phyloP scores from a whole-genome alignment of 2,888 invertebrate species.

The Pseudoips prasinana region DNA sequence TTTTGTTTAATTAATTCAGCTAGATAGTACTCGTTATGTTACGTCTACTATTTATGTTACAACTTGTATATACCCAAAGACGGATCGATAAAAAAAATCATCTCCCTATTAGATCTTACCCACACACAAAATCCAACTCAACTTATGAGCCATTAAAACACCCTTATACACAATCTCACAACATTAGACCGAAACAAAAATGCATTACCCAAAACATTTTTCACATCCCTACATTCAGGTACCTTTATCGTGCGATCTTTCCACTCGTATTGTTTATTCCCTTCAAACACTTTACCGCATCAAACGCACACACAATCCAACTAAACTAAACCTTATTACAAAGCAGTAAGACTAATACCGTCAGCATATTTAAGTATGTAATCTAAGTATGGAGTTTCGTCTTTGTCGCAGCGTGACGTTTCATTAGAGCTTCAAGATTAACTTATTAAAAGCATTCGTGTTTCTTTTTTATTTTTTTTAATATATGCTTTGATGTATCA shows the following conservation, averaged over 20 bases:
- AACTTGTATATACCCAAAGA: too few species aligned
- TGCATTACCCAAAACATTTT: slow-evolving; percentile 23
- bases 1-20: too few species aligned
- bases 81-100: too few species aligned
- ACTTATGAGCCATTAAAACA: slow-evolving; percentile 1
- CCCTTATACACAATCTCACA: slow-evolving; percentile 5
- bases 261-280: slow-evolving; percentile 54
- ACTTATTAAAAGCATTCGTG: slow-evolving; percentile 58
- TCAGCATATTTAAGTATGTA: slow-evolving; percentile 16
- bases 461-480: slow-evolving; percentile 30
- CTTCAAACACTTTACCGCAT: slow-evolving; percentile 38
- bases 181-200: slow-evolving; percentile 9
- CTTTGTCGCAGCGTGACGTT: slow-evolving; percentile 61
- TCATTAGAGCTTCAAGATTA: slow-evolving; percentile 67
- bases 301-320: slow-evolving; percentile 3
- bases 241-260: slow-evolving; percentile 66
- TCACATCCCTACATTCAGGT: slow-evolving; percentile 55
- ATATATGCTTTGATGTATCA: slow-evolving; percentile 30
- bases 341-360: not conserved
- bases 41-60: too few species aligned
- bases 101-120: too few species aligned
- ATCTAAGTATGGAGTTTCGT: slow-evolving; percentile 32
- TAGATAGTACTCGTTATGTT: too few species aligned
- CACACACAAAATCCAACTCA: not conserved
- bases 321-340: slow-evolving; percentile 9